Conservation (phyloP, 2,113 vertebrate genomes). For the Spilogale gracilis region DNA sequence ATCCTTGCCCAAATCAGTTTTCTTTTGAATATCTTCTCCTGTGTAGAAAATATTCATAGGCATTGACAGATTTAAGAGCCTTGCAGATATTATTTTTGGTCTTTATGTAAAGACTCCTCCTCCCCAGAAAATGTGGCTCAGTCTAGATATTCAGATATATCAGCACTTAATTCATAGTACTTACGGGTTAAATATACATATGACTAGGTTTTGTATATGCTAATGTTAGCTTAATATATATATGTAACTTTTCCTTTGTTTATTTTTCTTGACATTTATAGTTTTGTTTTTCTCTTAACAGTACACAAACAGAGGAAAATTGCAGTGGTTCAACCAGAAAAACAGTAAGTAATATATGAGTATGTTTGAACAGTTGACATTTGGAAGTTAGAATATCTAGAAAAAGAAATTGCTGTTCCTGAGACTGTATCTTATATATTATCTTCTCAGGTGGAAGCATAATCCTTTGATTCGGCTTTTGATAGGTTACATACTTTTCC, state of each 20-base stretch:
- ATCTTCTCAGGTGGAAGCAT: conserved; percentile 33
- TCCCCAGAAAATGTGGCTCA: conserved; percentile 26
- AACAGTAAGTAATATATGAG: conserved; percentile 92
- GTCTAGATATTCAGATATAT: not conserved
- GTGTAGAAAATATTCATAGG: conserved; percentile 11
- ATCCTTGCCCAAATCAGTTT: not conserved
- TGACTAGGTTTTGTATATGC: not conserved
- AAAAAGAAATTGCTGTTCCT: conserved; percentile 31
- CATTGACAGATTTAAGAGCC: not conserved
- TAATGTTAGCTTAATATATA: not conserved
- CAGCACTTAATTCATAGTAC: not conserved
- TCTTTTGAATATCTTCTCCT: conserved; percentile 36
- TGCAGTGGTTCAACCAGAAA: conserved; percentile 96
- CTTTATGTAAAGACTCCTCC: not conserved
- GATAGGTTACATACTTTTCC: conserved; percentile 18
- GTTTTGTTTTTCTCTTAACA: conserved; percentile 81
- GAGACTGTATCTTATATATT: not conserved
- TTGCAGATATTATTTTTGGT: conserved; percentile 45
- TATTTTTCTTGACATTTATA: not conserved
- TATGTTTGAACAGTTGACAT: conserved; percentile 39
- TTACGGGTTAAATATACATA: not conserved
- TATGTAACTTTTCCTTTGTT: conserved; percentile 41
- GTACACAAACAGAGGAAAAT: conserved; percentile 95
- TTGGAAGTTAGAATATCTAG: conserved; percentile 59
- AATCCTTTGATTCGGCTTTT: conserved; percentile 52